Evolutionary conservation across 2,113 vertebrate species (phyloP).

Genomic region (Nibea coibor): DNA sequence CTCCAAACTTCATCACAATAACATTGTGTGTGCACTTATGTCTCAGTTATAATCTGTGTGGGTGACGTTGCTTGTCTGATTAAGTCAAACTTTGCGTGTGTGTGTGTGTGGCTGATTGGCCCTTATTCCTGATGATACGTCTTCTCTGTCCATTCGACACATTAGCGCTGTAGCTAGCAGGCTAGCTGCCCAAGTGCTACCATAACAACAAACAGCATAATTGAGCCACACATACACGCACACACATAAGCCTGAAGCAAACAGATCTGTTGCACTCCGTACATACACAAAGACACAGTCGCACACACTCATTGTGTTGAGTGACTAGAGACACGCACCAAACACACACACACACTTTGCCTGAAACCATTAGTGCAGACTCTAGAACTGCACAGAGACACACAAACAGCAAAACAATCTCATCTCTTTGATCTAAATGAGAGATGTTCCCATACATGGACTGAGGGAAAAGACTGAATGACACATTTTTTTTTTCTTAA

Average conservation of each 20-base stretch:
- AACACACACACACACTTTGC: constrained; percentile 11
- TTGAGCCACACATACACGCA: constrained; percentile 1
- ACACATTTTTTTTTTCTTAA: not conserved
- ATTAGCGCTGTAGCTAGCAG: constrained; percentile 8
- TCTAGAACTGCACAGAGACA: not conserved
- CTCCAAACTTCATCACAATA: constrained; percentile 38
- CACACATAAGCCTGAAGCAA: constrained; percentile 2
- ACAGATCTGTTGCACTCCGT: not conserved
- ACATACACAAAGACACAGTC: not conserved
- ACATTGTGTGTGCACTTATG: not conserved
- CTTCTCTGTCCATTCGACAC: not conserved
- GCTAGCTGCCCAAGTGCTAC: not conserved
- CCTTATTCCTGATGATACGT: not conserved
- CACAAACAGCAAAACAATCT: not conserved
- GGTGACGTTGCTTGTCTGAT: not conserved
- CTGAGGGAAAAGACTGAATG: not conserved
- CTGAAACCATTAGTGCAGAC: constrained; percentile 10
- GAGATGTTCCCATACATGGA: not conserved
- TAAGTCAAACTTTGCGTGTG: not conserved
- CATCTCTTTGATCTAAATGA: not conserved
- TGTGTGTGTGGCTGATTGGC: not conserved
- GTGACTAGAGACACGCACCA: not conserved
- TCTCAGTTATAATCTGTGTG: constrained; percentile 1
- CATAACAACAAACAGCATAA: constrained; percentile 14
- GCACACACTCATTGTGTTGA: not conserved